phyloP scores from a whole-genome alignment of 2,797 vertebrate genomes.

The Psittacula echo region DNA sequence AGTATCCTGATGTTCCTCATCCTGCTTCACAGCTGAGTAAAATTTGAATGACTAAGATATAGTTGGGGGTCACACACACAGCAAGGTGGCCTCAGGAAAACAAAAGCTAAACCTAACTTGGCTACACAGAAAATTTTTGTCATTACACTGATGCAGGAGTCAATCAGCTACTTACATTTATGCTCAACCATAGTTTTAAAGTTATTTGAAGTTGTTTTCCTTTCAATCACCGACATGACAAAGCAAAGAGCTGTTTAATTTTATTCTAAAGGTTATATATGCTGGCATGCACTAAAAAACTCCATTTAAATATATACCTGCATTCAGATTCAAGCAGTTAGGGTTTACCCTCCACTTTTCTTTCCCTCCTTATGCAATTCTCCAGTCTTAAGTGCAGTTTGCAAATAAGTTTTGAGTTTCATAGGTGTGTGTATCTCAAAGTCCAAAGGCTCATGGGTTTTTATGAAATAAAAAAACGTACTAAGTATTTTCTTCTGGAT shows the following conservation, averaged over 20 bases:
- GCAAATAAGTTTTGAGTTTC: background rate
- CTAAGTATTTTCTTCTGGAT: background rate
- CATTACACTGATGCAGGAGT: accelerated
- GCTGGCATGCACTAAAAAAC: background rate
- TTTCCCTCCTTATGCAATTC: background rate
- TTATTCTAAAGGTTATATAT: background rate
- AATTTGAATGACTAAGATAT: background rate
- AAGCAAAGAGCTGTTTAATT: background rate
- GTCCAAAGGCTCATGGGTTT: background rate
- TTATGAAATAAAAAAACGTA: background rate
- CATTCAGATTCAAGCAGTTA: background rate
- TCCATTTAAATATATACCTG: background rate
- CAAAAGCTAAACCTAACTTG: background rate
- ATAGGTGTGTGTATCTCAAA: background rate
- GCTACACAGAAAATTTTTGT: background rate
- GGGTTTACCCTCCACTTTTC: background rate
- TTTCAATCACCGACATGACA: background rate
- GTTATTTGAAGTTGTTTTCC: background rate
- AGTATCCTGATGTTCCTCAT: accelerated
- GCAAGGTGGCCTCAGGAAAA: background rate
- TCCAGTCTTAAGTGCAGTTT: background rate
- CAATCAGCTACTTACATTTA: background rate
- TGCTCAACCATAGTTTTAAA: background rate
- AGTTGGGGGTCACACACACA: background rate
- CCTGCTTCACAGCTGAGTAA: background rate